Conservation (phyloP, 1,140 invertebrate species). For the Probaryconus sp. region DNA sequence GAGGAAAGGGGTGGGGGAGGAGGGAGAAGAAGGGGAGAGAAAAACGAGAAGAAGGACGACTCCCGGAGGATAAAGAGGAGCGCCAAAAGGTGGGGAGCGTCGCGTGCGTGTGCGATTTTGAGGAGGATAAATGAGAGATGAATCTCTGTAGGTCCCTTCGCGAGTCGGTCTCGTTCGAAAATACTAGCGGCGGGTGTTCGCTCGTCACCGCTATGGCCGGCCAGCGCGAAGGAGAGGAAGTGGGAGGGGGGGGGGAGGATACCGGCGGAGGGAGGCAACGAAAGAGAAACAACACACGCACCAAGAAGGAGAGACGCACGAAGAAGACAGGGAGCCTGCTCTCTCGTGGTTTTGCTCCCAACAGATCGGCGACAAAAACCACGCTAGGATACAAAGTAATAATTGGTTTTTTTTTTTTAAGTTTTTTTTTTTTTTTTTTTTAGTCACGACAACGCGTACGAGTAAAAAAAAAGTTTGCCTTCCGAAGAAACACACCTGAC, state of each 20-base stretch:
- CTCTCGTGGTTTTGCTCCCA: too few relatives aligned
- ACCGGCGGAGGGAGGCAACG: constrained; percentile 9
- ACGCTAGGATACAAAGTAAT: constrained; percentile 39
- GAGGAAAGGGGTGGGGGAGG: constrained; percentile 21
- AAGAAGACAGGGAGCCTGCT: constrained; percentile 15
- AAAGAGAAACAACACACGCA: constrained; percentile 10
- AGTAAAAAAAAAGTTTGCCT: too few relatives aligned
- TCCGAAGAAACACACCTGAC: too few relatives aligned
- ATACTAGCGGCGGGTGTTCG: constrained; percentile 55
- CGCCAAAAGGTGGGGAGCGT: constrained; percentile 31
- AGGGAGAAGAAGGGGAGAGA: constrained; percentile 5
- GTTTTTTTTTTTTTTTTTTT: too few relatives aligned
- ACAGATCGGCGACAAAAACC: constrained; percentile 24
- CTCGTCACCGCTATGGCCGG: constrained; percentile 47
- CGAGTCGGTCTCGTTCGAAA: constrained; percentile 55
- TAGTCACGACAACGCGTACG: constrained; percentile 8
- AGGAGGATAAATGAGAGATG: constrained; percentile 41
- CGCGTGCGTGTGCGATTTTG: constrained; percentile 49
- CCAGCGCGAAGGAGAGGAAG: constrained; percentile 33
- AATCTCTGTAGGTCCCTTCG: constrained; percentile 46
- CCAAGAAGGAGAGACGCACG: not conserved
- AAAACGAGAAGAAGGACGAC: constrained; percentile 12
- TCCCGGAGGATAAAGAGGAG: constrained; percentile 12
- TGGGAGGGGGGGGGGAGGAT: constrained; percentile 40
- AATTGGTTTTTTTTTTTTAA: too few relatives aligned